Conservation (phyloP, 2,888 invertebrate genomes). For the Acleris holmiana region DNA sequence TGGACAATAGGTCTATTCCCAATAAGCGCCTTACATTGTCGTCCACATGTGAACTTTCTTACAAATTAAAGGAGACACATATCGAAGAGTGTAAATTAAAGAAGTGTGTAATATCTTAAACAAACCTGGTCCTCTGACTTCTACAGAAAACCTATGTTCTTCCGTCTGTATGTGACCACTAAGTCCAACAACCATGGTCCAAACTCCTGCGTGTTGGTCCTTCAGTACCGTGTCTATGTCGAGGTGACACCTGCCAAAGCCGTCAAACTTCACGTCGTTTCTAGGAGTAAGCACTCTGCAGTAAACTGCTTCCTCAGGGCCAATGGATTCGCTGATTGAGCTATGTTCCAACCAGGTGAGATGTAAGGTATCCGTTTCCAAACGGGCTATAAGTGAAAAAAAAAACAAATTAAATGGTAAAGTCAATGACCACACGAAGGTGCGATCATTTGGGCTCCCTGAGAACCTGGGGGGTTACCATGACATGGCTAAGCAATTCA, state of each 20-base stretch:
- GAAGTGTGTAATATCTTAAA: neutral
- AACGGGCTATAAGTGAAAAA: conserved; percentile 8
- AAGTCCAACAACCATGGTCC: conserved; percentile 34
- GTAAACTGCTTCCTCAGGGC: conserved; percentile 38
- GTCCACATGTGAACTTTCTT: too few relatives aligned
- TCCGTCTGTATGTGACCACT: conserved; percentile 38
- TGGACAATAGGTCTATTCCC: too few relatives aligned
- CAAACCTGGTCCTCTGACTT: conserved; percentile 32
- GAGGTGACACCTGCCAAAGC: conserved; percentile 39
- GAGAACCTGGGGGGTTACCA: too few relatives aligned
- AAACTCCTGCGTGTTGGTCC: conserved; percentile 26
- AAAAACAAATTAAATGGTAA: neutral
- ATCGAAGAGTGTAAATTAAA: too few relatives aligned
- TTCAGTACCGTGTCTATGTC: conserved; percentile 15
- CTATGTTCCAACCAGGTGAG: conserved; percentile 25
- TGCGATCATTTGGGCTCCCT: too few relatives aligned
- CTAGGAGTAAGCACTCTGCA: conserved; percentile 33
- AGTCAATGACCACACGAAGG: neutral
- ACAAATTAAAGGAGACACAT: too few relatives aligned
- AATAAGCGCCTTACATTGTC: too few relatives aligned
- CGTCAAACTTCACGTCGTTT: conserved; percentile 27
- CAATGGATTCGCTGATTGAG: conserved; percentile 23
- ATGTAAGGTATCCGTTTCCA: neutral
- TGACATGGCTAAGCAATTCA: too few relatives aligned
- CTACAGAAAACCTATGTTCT: conserved; percentile 20